Evolutionary conservation across 2,888 invertebrate species (phyloP).

Genomic region (Fragum sueziense): DNA sequence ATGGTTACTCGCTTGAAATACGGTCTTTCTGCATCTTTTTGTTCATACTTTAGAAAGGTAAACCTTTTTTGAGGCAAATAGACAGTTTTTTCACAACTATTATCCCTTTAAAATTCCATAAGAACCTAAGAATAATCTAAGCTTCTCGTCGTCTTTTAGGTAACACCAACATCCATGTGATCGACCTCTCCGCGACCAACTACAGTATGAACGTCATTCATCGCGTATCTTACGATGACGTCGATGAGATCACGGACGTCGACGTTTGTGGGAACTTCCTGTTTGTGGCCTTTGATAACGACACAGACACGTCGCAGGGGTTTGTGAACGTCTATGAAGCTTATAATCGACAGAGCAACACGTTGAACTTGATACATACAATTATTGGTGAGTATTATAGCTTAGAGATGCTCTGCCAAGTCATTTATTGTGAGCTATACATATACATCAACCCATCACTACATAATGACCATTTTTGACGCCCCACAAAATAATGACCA

Average conservation of each 20-base stretch:
- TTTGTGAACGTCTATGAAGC: conserved; percentile 58
- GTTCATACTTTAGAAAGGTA: too few relatives aligned
- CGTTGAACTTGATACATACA: conserved; percentile 20
- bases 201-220: background rate
- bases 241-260: conserved; percentile 71
- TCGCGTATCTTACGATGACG: background rate
- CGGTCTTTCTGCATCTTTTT: too few relatives aligned
- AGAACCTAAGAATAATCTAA: too few relatives aligned
- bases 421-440: too few relatives aligned
- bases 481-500: too few relatives aligned
- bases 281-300: conserved; percentile 64
- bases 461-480: too few relatives aligned
- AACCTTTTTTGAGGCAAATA: too few relatives aligned
- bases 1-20: too few relatives aligned
- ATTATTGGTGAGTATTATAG: conserved; percentile 55
- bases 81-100: too few relatives aligned
- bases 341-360: conserved; percentile 24
- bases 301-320: conserved; percentile 46
- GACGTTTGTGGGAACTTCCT: conserved; percentile 69
- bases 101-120: too few relatives aligned
- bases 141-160: background rate
- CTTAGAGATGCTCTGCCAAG: too few relatives aligned
- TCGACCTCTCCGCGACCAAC: background rate
- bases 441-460: too few relatives aligned
- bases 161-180: background rate